Base-by-base conservation (phyloP, 1,140 invertebrate species). In the Drosophila lowei region DNA sequence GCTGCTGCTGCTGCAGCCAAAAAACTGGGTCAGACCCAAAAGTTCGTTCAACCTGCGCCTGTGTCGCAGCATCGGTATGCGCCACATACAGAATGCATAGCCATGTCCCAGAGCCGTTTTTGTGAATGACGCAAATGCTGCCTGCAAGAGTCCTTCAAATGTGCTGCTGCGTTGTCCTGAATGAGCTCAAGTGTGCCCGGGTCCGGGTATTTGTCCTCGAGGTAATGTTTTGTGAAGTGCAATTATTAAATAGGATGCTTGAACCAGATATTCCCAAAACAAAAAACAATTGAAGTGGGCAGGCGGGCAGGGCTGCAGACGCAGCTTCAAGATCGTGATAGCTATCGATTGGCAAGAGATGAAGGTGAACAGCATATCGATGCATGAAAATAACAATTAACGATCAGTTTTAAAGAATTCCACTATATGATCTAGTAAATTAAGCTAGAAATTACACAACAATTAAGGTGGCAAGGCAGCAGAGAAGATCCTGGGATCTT, bases 81-180 rank as follows among this genome's bases (percentile, higher is more conserved):
- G 61, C 55, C 48, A 28, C 60, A 49, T 42, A 42, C 13, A 16
- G 42, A 30, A 42, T 16, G 42, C 43, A 38, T 2, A 38, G 38
- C 25, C 15, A 13, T 13, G 11, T 38, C 34, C 34, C 34, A 38
- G 34, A 52, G 41, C 21, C 52, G 56, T 64, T 68, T 76, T 76
- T 76, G 73, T 76, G 72, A 76, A 76, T 76, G 73, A 76, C 72
- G 73, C 73, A 76, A 76, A 76, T 76, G 73, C 72, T 67, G 71
- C 55, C 62, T 30, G 52, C 34, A 67, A 68, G 65, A 68, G 67
- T 68, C 65, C 65, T 68, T 68, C 65, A 68, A 68, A 41, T 15
- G 65, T 49, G 30, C 50, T 53, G 50, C 28, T 15, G 62, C 49
- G 30, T 34, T 53, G 50, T 28, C n/a, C 52, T 60, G 49, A 60